A percentile compares a stretch with the other conserved stretches of the same genome.
phyloP scores from a whole-genome alignment of 2,888 invertebrate genomes.

The Cataglyphis cursor region DNA sequence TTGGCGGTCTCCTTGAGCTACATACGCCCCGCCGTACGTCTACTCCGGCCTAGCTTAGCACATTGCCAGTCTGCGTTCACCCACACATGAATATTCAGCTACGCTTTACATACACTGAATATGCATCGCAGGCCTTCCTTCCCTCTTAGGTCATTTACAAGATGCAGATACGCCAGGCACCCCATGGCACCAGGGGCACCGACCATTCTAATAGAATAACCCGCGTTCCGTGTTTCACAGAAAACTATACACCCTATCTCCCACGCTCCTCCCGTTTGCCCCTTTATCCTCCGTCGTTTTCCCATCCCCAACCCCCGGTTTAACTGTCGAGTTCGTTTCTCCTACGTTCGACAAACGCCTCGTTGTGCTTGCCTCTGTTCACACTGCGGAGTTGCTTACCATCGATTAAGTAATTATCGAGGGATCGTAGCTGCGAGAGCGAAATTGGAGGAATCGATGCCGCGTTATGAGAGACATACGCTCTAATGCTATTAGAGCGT shows the following conservation, averaged over 20 bases:
- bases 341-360: constrained; percentile 45
- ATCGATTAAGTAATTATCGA: constrained; percentile 82
- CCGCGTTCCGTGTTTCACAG: constrained; percentile 77
- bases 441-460: constrained; percentile 73
- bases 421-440: constrained; percentile 63
- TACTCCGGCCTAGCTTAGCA: constrained; percentile 78
- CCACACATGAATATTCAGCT: constrained; percentile 86
- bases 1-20: constrained; percentile 63
- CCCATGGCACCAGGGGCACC: constrained; percentile 70
- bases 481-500: constrained; percentile 17
- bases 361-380: constrained; percentile 27
- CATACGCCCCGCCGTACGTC: constrained; percentile 37
- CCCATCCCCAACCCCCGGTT: constrained; percentile 7
- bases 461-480: constrained; percentile 39
- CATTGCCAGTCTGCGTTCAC: constrained; percentile 83
- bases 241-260: constrained; percentile 71
- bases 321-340: constrained; percentile 38
- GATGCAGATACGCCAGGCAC: constrained; percentile 83
- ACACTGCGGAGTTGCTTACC: constrained; percentile 67
- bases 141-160: constrained; percentile 86
- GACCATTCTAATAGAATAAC: constrained; percentile 83
- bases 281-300: constrained; percentile 1
- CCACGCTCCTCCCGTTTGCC: constrained; percentile 15
- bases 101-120: constrained; percentile 86
- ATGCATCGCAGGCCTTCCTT: constrained; percentile 85